Conservation (phyloP, 2,113 vertebrate species). For the Hydrochoerus hydrochaeris region DNA sequence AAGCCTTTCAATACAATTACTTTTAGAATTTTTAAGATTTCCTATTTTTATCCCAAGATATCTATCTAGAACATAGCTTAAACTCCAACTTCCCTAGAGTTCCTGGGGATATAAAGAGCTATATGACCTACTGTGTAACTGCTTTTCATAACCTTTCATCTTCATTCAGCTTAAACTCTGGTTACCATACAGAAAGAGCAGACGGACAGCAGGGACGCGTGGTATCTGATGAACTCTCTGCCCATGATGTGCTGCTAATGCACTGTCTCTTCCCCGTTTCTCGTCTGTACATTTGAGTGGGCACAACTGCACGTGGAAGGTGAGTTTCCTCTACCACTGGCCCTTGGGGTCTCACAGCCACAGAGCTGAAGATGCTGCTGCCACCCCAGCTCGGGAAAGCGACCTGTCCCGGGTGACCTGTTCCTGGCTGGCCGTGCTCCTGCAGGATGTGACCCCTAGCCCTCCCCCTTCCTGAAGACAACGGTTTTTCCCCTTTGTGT, state of each 20-base stretch:
- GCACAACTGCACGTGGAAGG: background rate
- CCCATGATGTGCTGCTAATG: background rate
- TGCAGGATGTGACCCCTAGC: background rate
- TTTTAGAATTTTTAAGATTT: background rate
- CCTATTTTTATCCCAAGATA: background rate
- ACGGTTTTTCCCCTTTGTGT: background rate
- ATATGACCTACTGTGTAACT: background rate
- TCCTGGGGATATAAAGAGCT: background rate
- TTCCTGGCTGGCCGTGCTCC: background rate
- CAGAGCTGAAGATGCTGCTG: background rate
- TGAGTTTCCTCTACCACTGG: background rate
- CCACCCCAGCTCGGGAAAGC: background rate
- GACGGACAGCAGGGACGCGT: conserved; percentile 72
- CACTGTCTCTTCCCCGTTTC: background rate
- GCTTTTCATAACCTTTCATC: conserved; percentile 23
- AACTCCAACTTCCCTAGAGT: background rate
- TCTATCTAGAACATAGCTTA: conserved; percentile 10
- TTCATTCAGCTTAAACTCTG: conserved; percentile 27
- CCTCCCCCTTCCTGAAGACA: background rate
- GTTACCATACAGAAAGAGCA: conserved; percentile 79
- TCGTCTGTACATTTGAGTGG: background rate
- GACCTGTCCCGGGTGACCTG: background rate
- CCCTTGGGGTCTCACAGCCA: no score
- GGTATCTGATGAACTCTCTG: conserved; percentile 75
- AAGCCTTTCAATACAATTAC: background rate